Base-by-base conservation (phyloP, 2,888 invertebrate species). In the Crioceris asparagi region DNA sequence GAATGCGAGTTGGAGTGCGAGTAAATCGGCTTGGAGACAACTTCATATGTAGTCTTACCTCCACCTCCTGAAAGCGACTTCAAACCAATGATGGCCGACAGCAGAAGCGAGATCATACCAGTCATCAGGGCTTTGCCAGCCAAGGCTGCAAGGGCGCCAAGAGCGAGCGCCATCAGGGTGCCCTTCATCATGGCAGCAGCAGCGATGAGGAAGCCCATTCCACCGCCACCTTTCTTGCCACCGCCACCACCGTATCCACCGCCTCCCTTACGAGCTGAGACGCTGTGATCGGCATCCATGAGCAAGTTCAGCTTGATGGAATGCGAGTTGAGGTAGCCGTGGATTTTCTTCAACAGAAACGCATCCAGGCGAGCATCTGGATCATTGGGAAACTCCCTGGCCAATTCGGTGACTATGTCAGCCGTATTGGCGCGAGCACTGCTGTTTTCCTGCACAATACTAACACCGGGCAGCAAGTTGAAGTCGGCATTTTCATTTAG, bases 101-200 rank as follows among this genome's bases (percentile, higher is more conserved):
- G 64, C 45, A 83, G 72, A 1, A 85, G 66, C 0, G 85, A 83
- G 72, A 85, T 77, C 40, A 85, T 58, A 1, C 79, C 82, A 0
- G 83, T 80, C 77, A 84, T 79, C 12, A 85, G 59, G 0, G 85
- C 85, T 59, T 85, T 85, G n/a, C 84, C 84, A 6, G 85, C 84
- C 17, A 85, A 64, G 35, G 82, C 64, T 0, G 84, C 83, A 4
- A 85, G 61, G 0, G 75, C 82, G 5, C 80, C 82, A 35, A 84
- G 62, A 8, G 77, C 83, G 17, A 83, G 55, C 0, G 83, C 78
- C 60, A 80, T 72, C 2, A 84, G 57, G 2, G 82, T 82, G 45
- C 82, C 81, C 68, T 70, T 71, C 64, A 71, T 69, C 69, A 72
- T 68, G 54, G 70, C 60, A n/a, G 64, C 60, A 6, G 65, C 69